Base-by-base conservation (phyloP, 2,113 vertebrate species). In the Ochotona curzoniae region DNA sequence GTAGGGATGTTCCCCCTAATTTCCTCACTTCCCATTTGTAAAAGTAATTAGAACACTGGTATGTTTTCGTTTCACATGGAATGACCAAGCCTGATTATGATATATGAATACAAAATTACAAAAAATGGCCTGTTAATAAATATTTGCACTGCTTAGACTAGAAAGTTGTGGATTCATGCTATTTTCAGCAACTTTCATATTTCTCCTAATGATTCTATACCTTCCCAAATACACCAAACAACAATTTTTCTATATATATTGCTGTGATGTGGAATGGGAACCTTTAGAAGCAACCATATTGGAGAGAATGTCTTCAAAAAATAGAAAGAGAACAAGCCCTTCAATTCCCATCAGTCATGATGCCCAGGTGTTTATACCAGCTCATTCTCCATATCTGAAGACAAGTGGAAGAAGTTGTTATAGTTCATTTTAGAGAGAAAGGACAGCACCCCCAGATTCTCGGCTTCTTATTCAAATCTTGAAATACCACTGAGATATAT, bases 181-280 rank as follows among this genome's bases (percentile, higher is more conserved):
- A 96, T 32, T 87, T 85, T 54, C 97, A 98, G 97, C 98, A 99
- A 98, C 98, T 97, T 96, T 93, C 93, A 97, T 95, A 98, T 98
- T 98, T 97, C 97, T 98, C 97, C 98, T 98, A 97, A 98, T 98
- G 98, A 93, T 93, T 96, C 21, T 95, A 96, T 96, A 97, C 95
- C 98, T 98, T 98, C 99, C 98, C 98, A 98, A 57, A 99, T 97
- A 98, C 98, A 98, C 96, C 97, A 96, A 97, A 97, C 97, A 98
- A 98, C 96, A 98, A 87, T 80, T 94, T 96, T 95, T 96, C 94
- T 94, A 78, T 93, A 78, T 93, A 96, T 92, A 94, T 96, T 94
- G 93, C 87, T 97, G 81, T 89, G 97, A 97, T 97, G 95, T 0
- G 74, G 96, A 97, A 98, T 96, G 93, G 94, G 97, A 98, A 98